phyloP scores from a whole-genome alignment of 2,113 vertebrate genomes.

The Saguinus imperator region DNA sequence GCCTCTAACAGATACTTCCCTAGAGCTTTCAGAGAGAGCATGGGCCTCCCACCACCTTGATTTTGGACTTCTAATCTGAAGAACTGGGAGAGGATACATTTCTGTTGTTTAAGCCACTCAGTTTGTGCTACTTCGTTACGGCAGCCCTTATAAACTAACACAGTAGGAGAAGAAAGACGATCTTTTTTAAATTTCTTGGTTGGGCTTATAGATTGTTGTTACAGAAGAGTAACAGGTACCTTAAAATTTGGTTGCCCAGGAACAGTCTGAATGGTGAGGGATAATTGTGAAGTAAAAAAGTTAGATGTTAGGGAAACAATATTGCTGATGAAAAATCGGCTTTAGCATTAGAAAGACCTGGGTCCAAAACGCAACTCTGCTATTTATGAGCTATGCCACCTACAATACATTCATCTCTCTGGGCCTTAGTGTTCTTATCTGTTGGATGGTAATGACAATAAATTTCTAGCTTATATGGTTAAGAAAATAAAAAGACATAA shows the following conservation, averaged over 20 bases:
- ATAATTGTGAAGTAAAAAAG: not conserved
- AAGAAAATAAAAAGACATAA: not conserved
- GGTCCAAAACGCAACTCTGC: not conserved
- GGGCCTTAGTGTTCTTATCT: not conserved
- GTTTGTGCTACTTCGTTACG: not conserved
- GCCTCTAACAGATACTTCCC: not conserved
- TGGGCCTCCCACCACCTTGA: not conserved
- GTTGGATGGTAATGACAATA: not conserved
- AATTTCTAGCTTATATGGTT: not conserved
- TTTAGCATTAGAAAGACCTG: not conserved
- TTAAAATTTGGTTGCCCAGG: not conserved
- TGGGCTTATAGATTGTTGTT: not conserved
- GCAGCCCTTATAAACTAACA: not conserved
- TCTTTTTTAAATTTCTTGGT: not conserved
- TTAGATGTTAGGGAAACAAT: not conserved
- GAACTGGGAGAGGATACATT: not conserved
- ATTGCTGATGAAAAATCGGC: not conserved
- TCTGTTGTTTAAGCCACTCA: not conserved
- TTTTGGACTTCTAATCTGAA: not conserved
- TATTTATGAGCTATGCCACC: not conserved
- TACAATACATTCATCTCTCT: not conserved
- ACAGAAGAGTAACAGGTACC: not conserved
- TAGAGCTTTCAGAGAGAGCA: not conserved
- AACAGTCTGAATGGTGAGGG: not conserved
- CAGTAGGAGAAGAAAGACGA: not conserved